Conservation (phyloP, 2,797 vertebrate species). For the Poeciliopsis paucimaculata region DNA sequence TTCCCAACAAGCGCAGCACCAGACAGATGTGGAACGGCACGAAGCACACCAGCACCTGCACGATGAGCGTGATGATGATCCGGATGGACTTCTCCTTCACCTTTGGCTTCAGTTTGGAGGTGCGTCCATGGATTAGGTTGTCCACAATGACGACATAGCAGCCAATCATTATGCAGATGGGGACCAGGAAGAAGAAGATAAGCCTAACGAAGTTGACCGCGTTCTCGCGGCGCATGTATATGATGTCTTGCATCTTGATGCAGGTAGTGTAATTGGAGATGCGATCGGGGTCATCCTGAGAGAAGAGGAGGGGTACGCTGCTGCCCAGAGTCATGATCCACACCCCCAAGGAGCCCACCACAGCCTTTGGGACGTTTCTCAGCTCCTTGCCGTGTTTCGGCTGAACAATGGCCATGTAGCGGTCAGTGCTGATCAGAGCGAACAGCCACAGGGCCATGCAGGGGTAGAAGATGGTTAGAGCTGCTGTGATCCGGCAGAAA, state of each 20-base stretch:
- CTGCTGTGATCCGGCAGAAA: slow-evolving; percentile 87
- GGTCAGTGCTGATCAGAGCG: slow-evolving; percentile 92
- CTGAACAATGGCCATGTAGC: slow-evolving; percentile 96
- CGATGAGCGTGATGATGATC: slow-evolving; percentile 91
- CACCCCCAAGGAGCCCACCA: slow-evolving; percentile 83
- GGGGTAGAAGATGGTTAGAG: slow-evolving; percentile 92
- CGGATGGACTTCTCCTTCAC: slow-evolving; percentile 95
- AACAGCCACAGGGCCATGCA: slow-evolving; percentile 95
- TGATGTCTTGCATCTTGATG: slow-evolving; percentile 89
- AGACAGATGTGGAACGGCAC: slow-evolving; percentile 93
- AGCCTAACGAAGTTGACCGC: slow-evolving; percentile 87
- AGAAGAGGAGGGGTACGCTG: slow-evolving; percentile 84
- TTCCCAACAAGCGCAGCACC: slow-evolving; percentile 81
- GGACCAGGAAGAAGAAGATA: slow-evolving; percentile 92
- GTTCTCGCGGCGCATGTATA: slow-evolving; percentile 85
- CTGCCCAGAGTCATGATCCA: slow-evolving; percentile 92
- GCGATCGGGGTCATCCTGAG: slow-evolving; percentile 84
- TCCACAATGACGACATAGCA: slow-evolving; percentile 93
- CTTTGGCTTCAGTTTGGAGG: slow-evolving; percentile 94
- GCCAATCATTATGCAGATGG: slow-evolving; percentile 91
- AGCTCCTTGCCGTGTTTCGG: slow-evolving; percentile 91
- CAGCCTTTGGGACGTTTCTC: slow-evolving; percentile 89
- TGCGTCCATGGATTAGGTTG: slow-evolving; percentile 88
- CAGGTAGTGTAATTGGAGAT: slow-evolving; percentile 87
- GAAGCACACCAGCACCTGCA: slow-evolving; percentile 93